Evolutionary conservation across 2,888 invertebrate genomes (phyloP), one percentile per base, ranked within the genome.

Genomic region (Troides aeacus): DNA sequence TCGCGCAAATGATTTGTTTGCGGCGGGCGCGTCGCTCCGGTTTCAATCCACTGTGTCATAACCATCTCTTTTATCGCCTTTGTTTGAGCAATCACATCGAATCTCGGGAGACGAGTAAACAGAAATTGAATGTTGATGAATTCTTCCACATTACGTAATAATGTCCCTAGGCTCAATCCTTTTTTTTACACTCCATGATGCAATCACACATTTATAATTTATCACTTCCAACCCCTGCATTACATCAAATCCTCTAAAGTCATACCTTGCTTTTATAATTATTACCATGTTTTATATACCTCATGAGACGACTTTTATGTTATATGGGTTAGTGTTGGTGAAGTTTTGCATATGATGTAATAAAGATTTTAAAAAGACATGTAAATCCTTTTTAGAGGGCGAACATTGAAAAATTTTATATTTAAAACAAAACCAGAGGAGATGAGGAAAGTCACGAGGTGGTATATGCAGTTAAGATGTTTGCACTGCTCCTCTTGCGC

Each of bases 41-140:
- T 69, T 69, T 69, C 61, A 69, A 69, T 69, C 62, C 7, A 65
- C 64, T 62, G 62, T 67, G 64, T 65, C 61, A 65, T 65, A 69
- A 65, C 62, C 57, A 30, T 69, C 64, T 65, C 62, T 65, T 69
- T 69, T 64, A 69, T 56, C 64, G 69, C 61, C 42, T 69, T 69
- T 68, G 68, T 59, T 64, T 58, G 39, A 68, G 61, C 60, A 64
- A 64, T 64, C 60, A 64, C 64, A 53, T 46, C 64, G 39, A 46
- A 69, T 30, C 69, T 17, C 64, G 60, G 64, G 56, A 64, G 60
- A 69, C 30, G 50, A 62, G 69, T 56, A 61, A 57, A 64, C 64
- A 39, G 39, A 69, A 53, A 61, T 61, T 61, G 21, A 56, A 60
- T 57, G 64, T 61, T 69, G 64, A 64, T 69, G 64, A 64, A 69